Base-by-base conservation (phyloP, 2,888 invertebrate genomes). In the Melinaea marsaeus region DNA sequence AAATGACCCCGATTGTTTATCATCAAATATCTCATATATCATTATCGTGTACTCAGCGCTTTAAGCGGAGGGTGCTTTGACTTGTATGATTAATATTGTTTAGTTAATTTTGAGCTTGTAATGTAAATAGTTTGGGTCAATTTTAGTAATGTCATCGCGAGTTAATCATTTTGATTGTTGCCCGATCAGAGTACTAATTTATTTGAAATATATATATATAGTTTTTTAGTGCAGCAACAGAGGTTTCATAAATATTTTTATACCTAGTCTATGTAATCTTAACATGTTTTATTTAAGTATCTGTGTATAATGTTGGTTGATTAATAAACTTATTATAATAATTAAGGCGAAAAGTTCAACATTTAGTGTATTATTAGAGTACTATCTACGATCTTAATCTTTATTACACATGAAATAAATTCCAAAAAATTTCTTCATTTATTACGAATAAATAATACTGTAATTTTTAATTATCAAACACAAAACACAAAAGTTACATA, bases 1-100 rank as follows among this genome's bases (percentile, higher is more conserved):
- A 92, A 92, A 92, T 92, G 92, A 92, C 92, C 91, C 85, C 89
- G 91, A 91, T 92, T 92, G 92, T 92, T 92, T 91, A 91, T 91
- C 91, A 90, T 91, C 91, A 91, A 91, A 91, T 90, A 90, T 88
- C 88, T 86, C 89, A 91, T 91, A 91, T 90, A 90, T 91, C 91
- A 91, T 90, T 89, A 89, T 88, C 85, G 85, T 83, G 85, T 86
- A 87, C 86, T 87, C 83, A 80, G 83, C 85, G 83, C 84, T 85
- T 83, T 79, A 80, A 76, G 67, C 70, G 71, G 79, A 78, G 77
- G 79, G 79, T 77, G 85, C 79, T 80, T 79, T 81, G 83, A 81
- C 83, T 83, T 71, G 76, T 83, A 85, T 90, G 89, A 90, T 90
- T 90, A 90, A 90, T 90, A 88, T 82, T 88, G 88, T 88, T 89